Base-by-base conservation (phyloP, 1,140 invertebrate species). In the Idris sp. region DNA sequence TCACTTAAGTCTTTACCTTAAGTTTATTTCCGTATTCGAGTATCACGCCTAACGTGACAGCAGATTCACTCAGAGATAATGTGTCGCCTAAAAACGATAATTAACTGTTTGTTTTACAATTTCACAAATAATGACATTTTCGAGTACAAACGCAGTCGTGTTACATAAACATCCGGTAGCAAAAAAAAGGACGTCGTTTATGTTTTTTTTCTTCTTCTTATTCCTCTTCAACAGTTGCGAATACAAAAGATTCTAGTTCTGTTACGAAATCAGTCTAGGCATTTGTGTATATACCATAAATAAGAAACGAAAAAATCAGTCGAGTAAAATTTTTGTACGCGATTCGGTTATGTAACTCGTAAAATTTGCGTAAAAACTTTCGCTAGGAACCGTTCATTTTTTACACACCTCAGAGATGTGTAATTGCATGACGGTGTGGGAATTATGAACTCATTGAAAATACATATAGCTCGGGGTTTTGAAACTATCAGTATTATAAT, bases 281-380 rank as follows among this genome's bases (percentile, higher is more conserved):
- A n/a, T n/a, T n/a, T n/a, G n/a, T n/a, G n/a, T n/a, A n/a, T n/a
- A n/a, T n/a, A n/a, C n/a, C n/a, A n/a, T n/a, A n/a, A n/a, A n/a
- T n/a, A n/a, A n/a, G n/a, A n/a, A n/a, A n/a, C n/a, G n/a, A n/a
- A n/a, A n/a, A n/a, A n/a, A n/a, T n/a, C n/a, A n/a, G 22, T 19
- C 33, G 51, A 58, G 51, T 38, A 19, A 15, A 43, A 68, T 59
- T 68, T 56, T 67, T 51, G 51, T 67, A 48, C 51, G 26, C 26
- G 26, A 44, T 48, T n/a, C n/a, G 10, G 2, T 67, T 67, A 56
- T 18, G 43, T 30, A 67, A 67, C n/a, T 8, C 8, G 31, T n/a
- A n/a, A n/a, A 67, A 54, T 67, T 56, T 56, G 41, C 43, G 62
- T 56, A 22, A 54, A 54, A 56, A 67, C 41, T 56, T 67, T 67